phyloP scores from a whole-genome alignment of 2,888 invertebrate genomes.

The Dendrolimus houi region DNA sequence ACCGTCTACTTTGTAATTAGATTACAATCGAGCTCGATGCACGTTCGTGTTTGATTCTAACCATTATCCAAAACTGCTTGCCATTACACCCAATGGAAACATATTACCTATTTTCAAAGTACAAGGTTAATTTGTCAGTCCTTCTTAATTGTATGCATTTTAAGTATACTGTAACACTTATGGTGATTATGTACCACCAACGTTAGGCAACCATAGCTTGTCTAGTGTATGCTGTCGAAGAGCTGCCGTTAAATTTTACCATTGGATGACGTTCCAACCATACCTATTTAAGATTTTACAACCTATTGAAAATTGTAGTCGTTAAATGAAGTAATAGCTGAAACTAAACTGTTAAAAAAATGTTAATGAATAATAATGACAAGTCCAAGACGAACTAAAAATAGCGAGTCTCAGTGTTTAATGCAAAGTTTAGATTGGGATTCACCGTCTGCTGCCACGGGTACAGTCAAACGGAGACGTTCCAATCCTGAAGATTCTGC shows the following conservation, averaged over 20 bases:
- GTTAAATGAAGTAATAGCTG: no score
- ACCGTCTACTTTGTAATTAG: constrained; percentile 64
- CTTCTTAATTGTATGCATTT: no score
- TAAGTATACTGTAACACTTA: no score
- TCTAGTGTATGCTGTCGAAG: no score
- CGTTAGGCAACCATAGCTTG: no score
- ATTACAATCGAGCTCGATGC: constrained; percentile 56
- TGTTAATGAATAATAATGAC: constrained; percentile 66
- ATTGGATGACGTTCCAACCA: no score
- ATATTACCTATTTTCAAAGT: no score
- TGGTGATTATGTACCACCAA: no score
- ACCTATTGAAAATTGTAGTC: no score
- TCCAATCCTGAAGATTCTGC: constrained; percentile 61
- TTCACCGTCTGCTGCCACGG: constrained; percentile 81
- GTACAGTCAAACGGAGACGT: constrained; percentile 82
- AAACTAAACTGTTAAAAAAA: constrained; percentile 12
- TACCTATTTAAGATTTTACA: no score
- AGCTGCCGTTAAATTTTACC: no score
- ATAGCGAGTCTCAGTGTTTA: constrained; percentile 52
- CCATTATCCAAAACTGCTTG: constrained; percentile 9
- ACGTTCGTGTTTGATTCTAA: constrained; percentile 49
- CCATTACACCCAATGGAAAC: constrained; percentile 5
- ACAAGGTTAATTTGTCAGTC: no score
- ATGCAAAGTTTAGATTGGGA: constrained; percentile 80
- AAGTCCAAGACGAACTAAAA: constrained; percentile 69